Evolutionary conservation across 2,888 invertebrate genomes (phyloP), one percentile per base, ranked within the genome.

Genomic region (Cosmopolites sordidus): DNA sequence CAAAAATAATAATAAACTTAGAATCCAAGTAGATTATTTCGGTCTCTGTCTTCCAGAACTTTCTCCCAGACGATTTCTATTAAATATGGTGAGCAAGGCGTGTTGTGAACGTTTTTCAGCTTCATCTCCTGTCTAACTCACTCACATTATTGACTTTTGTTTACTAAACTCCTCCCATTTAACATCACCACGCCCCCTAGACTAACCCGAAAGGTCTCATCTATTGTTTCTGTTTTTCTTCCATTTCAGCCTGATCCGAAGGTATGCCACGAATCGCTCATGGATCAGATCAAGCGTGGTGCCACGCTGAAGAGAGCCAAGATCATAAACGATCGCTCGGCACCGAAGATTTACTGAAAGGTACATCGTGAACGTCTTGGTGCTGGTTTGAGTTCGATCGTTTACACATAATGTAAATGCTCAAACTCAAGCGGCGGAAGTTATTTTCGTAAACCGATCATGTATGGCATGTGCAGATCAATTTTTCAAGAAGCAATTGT

Each of bases 271-370:
- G 92, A 91, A 61, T 92, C 92, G 0, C 77, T 93, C n/a, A 91
- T 93, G 92, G 93, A 93, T 77, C 93, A 93, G 71, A 93, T 93
- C 57, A 87, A 91, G 66, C 82, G 88, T 58, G 93, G 93, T 51
- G 92, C 92, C 14, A 85, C 86, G 33, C 73, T 93, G 51, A 85
- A 86, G 54, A 84, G 89, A 65, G 89, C 92, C 60, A 83, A 83
- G 61, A 79, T 82, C 11, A 83, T 85, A 66, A 87, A 88, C 75
- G 92, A 92, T 74, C 80, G 92, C 60, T 92, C 92, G 44, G 92
- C 92, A 56, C 92, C 92, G 18, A 89, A 89, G 75, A 91, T 91
- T 73, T 87, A 33, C 33, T 33, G 33, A 33, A n/a, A 9, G 11
- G 12, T 6, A 33, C 3, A n/a, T 33, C 33, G n/a, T 3, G 33